Evolutionary conservation across 2,888 invertebrate species (phyloP).

Genomic region (Leptodirus hochenwartii): DNA sequence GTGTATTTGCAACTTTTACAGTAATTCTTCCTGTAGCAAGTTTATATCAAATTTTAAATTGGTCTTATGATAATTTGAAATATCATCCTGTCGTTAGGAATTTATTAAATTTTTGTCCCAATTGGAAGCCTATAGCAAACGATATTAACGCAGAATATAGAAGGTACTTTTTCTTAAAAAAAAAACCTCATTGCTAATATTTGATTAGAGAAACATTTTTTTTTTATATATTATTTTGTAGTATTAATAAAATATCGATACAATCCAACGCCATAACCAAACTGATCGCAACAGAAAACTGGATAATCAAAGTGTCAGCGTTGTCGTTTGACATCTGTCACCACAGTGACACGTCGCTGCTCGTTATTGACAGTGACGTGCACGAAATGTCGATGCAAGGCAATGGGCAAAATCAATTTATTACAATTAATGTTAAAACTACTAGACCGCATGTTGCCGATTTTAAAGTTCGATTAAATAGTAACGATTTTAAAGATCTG

Average conservation of each 20-base stretch:
- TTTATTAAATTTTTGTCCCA: conserved; percentile 42
- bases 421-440: conserved; percentile 62
- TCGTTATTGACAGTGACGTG: conserved; percentile 56
- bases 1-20: conserved; percentile 24
- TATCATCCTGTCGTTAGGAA: conserved; percentile 59
- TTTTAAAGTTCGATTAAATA: conserved; percentile 58
- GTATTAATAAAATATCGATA: conserved; percentile 54
- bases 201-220: conserved; percentile 6
- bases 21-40: conserved; percentile 34
- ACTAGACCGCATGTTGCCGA: conserved; percentile 35
- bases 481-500: conserved; percentile 60
- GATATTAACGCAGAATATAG: conserved; percentile 57
- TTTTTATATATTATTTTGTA: conserved; percentile 23
- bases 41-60: conserved; percentile 35
- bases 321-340: conserved; percentile 57
- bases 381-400: conserved; percentile 41
- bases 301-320: conserved; percentile 69
- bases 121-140: conserved; percentile 51
- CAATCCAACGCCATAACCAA: conserved; percentile 48
- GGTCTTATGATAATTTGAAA: conserved; percentile 50
- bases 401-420: conserved; percentile 56
- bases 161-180: conserved; percentile 31
- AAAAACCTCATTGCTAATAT: neutral
- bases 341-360: conserved; percentile 60
- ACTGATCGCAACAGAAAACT: conserved; percentile 64